Base-by-base conservation (phyloP, 2,113 vertebrate species). In the Chrysochloris asiatica region DNA sequence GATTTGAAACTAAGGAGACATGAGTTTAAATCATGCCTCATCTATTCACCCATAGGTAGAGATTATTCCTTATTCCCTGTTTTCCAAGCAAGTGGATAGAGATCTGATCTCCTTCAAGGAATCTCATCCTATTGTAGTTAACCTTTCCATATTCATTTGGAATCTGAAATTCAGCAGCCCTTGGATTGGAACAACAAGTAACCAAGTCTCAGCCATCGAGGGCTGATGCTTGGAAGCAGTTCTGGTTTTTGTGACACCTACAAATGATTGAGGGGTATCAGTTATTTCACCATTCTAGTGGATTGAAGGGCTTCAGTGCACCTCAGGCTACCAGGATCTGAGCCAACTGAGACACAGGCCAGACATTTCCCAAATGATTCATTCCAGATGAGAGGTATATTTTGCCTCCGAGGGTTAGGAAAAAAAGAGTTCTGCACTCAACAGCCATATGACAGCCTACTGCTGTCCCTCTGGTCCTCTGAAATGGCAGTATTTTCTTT, bases 351-450 rank as follows among this genome's bases (percentile, higher is more conserved):
- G 79, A 76, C 11, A 71, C 2, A 59, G 21, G n/a, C 30, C 24
- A 86, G 24, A 61, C 41, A 9, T 38, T 92, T 93, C 83, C 33
- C 17, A 67, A 83, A 80, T 61, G 33, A 56, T 47, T 77, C 36
- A 33, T 38, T 88, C 8, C 65, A 85, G 12, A 65, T 76, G 30
- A 72, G 75, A 93, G 56, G 3, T 3, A 14, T 86, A 28, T 36
- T 88, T 48, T 59, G 3, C 21, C 48, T 73, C 8, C 47, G 41
- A 28, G 59, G 41, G 36, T 50, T 38, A 86, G 11, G 16, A 77
- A 71, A 90, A 43, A 90, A 43, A 7, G 1, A 36, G 3, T 56
- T 71, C 54, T 91, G 41, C 79, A 86, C 86, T 38, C 19, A 77
- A 6, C n/a, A 30, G 38, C 41, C 8, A 63, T 4, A 8, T 77